Conservation (phyloP, 2,888 invertebrate genomes). For the Gymnosoma rotundatum region DNA sequence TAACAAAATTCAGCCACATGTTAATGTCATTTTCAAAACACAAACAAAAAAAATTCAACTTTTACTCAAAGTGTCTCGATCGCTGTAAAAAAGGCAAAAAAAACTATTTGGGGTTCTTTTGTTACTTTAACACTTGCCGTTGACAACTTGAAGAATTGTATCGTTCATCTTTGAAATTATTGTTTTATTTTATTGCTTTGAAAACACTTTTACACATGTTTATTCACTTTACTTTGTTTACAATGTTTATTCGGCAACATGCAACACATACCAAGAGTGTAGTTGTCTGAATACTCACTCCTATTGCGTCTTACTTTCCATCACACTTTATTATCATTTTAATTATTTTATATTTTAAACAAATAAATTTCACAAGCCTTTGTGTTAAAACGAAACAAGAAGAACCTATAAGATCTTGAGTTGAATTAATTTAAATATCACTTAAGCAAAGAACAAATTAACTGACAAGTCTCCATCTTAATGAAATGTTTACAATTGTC, state of each 20-base stretch:
- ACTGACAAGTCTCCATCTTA: slow-evolving; percentile 57
- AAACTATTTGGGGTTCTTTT: slow-evolving; percentile 6
- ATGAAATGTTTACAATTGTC: slow-evolving; percentile 48
- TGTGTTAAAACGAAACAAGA: neutral
- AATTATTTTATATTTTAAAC: slow-evolving; percentile 18
- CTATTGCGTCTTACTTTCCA: slow-evolving; percentile 29
- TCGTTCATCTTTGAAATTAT: slow-evolving; percentile 16
- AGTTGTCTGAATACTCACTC: too few species aligned
- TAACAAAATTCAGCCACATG: slow-evolving; percentile 15
- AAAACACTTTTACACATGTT: slow-evolving; percentile 60
- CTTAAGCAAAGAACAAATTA: slow-evolving; percentile 55
- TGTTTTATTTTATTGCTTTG: slow-evolving; percentile 28
- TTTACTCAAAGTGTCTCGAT: slow-evolving; percentile 8
- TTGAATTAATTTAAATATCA: slow-evolving; percentile 63
- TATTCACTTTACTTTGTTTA: slow-evolving; percentile 13
- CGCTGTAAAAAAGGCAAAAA: neutral
- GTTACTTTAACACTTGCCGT: slow-evolving; percentile 62
- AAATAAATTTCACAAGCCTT: too few species aligned
- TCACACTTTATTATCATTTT: slow-evolving; percentile 39
- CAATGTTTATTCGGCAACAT: neutral
- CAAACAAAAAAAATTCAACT: neutral
- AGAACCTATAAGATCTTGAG: slow-evolving; percentile 35
- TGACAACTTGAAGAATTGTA: slow-evolving; percentile 57
- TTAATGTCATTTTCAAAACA: slow-evolving; percentile 3
- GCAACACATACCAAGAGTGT: too few species aligned